These are phyloP conservation scores for Notoglanidium macrostoma DNA, from an alignment of 2,797 vertebrate species.

Conservation along the genomic window DNA sequence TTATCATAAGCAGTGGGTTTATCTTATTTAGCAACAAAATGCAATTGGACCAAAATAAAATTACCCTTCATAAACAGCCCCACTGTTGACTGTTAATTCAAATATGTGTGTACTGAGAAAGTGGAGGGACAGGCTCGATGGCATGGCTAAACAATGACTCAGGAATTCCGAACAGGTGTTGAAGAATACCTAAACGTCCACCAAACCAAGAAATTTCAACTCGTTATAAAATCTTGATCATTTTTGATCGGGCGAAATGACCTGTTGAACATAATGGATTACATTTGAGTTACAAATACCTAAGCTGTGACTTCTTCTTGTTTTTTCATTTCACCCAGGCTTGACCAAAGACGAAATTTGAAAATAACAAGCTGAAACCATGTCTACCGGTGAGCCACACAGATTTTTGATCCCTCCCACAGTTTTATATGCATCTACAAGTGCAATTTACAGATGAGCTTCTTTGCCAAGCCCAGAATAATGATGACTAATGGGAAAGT, in stretches of 20 bases:
- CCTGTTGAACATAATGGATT: background rate
- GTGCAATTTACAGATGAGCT: background rate
- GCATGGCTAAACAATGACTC: constrained; percentile 69
- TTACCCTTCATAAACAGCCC: background rate
- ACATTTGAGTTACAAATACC: background rate
- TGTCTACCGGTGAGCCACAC: constrained; percentile 70
- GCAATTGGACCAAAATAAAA: background rate
- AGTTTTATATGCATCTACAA: background rate
- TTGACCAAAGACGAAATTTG: background rate
- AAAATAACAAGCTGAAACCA: constrained; percentile 48
- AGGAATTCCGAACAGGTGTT: constrained; percentile 59
- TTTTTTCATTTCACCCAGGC: constrained; percentile 28
- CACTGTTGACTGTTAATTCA: background rate
- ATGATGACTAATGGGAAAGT: constrained; percentile 35
- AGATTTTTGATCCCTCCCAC: background rate
- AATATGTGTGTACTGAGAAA: constrained; percentile 56
- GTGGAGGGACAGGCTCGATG: constrained; percentile 69
- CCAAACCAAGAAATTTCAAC: background rate
- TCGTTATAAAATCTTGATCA: background rate
- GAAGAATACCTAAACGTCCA: constrained; percentile 18
- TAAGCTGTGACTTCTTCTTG: background rate
- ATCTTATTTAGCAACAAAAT: background rate
- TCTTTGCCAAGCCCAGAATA: constrained; percentile 3
- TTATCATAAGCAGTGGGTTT: background rate
- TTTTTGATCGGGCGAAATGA: background rate